These are phyloP conservation scores for Berghia stephanieae DNA, from an alignment of 1,140 invertebrate genomes.

Conservation along the genomic window DNA sequence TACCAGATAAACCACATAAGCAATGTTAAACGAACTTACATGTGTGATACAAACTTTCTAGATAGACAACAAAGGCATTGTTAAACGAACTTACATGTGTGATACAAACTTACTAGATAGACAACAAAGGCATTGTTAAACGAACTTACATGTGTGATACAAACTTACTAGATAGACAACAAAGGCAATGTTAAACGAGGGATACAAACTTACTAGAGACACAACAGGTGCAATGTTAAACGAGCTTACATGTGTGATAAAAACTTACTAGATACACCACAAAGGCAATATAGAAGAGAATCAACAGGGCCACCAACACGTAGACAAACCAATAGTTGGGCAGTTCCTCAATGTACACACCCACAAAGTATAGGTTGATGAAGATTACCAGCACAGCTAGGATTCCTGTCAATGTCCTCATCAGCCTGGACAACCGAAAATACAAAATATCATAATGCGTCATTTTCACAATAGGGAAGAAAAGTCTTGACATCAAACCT, in stretches of 20 bases:
- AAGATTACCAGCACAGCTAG: slow-evolving; percentile 78
- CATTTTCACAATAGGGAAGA: neutral
- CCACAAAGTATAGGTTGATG: slow-evolving; percentile 86
- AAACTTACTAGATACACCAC: slow-evolving; percentile 74
- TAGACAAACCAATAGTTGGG: slow-evolving; percentile 70
- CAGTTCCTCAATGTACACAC: slow-evolving; percentile 71
- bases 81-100: neutral
- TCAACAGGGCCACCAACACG: slow-evolving; percentile 71
- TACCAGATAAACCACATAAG: slow-evolving; percentile 77
- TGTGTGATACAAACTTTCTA: too few relatives aligned
- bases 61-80: too few relatives aligned
- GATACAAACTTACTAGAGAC: too few relatives aligned
- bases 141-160: neutral
- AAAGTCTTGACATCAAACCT: too few relatives aligned
- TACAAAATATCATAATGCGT: neutral
- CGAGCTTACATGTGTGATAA: neutral
- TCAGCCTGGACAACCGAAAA: slow-evolving; percentile 48
- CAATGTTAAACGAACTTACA: too few relatives aligned
- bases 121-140: neutral
- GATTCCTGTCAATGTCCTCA: slow-evolving; percentile 74
- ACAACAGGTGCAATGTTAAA: neutral
- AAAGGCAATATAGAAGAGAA: slow-evolving; percentile 76
- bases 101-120: neutral
- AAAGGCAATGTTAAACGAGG: too few relatives aligned
- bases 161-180: too few relatives aligned